These are phyloP conservation scores for Mormoops blainvillei DNA, from an alignment of 2,113 vertebrate genomes.

Conservation along the genomic window DNA sequence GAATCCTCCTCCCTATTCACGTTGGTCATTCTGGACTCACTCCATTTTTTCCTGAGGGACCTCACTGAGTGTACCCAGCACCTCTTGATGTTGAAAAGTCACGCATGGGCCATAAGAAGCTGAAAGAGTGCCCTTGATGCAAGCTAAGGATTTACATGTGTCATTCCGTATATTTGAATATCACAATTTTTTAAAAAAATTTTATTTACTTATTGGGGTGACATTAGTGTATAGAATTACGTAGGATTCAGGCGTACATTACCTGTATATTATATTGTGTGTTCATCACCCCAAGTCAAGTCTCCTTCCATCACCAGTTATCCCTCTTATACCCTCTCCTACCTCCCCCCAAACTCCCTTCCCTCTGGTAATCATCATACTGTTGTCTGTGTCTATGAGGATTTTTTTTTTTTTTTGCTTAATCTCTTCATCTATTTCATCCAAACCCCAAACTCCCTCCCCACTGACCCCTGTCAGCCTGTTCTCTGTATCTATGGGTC, in stretches of 20 bases:
- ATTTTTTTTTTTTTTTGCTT: background rate
- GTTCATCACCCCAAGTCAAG: background rate
- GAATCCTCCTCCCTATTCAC: background rate
- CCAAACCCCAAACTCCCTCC: background rate
- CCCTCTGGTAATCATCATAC: background rate
- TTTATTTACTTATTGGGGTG: background rate
- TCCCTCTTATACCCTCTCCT: background rate
- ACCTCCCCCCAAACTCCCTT: background rate
- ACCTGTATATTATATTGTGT: background rate
- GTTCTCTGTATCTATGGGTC: background rate
- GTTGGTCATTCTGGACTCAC: background rate
- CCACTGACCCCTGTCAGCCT: background rate
- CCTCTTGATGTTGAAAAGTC: background rate
- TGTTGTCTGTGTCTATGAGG: background rate
- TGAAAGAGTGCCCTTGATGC: background rate
- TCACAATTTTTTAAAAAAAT: background rate
- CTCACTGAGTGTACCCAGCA: background rate
- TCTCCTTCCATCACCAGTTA: background rate
- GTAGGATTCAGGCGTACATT: background rate
- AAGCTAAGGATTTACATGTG: background rate
- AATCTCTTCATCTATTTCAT: background rate
- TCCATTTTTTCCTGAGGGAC: background rate
- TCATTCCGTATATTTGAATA: background rate
- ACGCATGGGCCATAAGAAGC: background rate
- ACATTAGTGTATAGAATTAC: background rate